Percentiles rank a stretch among this genome's conserved stretches.
Evolutionary conservation across 2,113 vertebrate genomes (phyloP).

Genomic region (Electrona antarctica): DNA sequence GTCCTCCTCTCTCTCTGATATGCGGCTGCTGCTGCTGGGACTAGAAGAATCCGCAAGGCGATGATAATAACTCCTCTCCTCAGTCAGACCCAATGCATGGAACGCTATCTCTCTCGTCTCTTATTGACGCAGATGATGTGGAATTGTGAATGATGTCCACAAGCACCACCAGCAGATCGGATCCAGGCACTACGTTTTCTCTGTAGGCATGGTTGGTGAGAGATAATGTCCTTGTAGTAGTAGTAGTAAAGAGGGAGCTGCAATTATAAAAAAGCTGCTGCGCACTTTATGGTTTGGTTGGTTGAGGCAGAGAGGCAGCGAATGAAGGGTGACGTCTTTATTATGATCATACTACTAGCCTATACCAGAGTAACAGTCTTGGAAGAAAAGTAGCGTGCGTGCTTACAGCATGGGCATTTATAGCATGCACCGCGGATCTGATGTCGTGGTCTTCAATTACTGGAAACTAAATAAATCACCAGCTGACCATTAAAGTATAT

Average conservation of each 20-base stretch:
- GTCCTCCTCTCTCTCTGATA: constrained; percentile 37
- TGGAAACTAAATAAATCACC: constrained; percentile 28
- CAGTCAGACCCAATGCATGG: constrained; percentile 39
- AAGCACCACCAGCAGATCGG: constrained; percentile 48
- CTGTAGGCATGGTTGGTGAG: constrained; percentile 72
- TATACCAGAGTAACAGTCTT: constrained; percentile 53
- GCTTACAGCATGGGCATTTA: constrained; percentile 42
- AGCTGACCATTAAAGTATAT: too few species aligned
- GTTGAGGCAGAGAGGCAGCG: constrained; percentile 51
- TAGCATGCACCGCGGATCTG: constrained; percentile 60
- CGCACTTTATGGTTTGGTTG: constrained; percentile 71
- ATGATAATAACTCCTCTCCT: constrained; percentile 45
- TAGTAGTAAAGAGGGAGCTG: constrained; percentile 21
- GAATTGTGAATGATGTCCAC: constrained; percentile 27
- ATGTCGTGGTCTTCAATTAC: constrained; percentile 26
- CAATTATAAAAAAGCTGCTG: constrained; percentile 71
- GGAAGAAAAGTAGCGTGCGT: constrained; percentile 57
- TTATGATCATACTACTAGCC: constrained; percentile 65
- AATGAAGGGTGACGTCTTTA: constrained; percentile 81
- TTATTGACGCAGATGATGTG: constrained; percentile 57
- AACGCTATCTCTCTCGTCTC: constrained; percentile 47
- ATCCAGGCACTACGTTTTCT: constrained; percentile 50
- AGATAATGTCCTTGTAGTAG: constrained; percentile 72
- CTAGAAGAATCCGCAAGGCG: constrained; percentile 44
- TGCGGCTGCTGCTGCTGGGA: constrained; percentile 29